phyloP scores from a whole-genome alignment of 2,888 invertebrate species.

The Apoda limacodes region DNA sequence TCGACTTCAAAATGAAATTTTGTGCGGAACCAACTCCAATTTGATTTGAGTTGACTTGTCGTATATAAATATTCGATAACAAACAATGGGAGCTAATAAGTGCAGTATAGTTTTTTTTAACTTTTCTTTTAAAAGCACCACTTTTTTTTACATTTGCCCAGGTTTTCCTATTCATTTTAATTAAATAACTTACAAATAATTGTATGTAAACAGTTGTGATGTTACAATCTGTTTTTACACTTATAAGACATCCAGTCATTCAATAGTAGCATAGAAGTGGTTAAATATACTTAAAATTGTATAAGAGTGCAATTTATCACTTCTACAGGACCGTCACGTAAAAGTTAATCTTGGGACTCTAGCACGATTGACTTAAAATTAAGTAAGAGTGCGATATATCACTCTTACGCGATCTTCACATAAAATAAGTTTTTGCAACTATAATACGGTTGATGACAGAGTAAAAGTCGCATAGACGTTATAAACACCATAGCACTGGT shows the following conservation, averaged over 20 bases:
- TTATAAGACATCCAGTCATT: slow-evolving; percentile 2
- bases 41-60: slow-evolving; percentile 2
- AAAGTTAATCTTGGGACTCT: slow-evolving; percentile 1
- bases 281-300: slow-evolving; percentile 1
- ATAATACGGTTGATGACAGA: no score
- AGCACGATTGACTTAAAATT: slow-evolving; percentile 1
- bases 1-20: slow-evolving; percentile 3
- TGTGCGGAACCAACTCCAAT: slow-evolving; percentile 4
- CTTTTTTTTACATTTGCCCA: no score
- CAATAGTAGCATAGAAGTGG: slow-evolving; percentile 1
- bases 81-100: slow-evolving; percentile 2
- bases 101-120: slow-evolving; percentile 3
- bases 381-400: no score
- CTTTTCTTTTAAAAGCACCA: slow-evolving; percentile 3
- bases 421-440: no score
- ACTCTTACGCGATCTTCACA: no score
- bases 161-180: no score
- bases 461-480: slow-evolving; percentile 4
- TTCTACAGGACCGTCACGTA: slow-evolving; percentile 3
- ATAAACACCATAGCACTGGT: slow-evolving; percentile 1
- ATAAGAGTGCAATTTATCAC: background rate
- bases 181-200: no score
- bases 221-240: background rate
- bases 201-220: no score
- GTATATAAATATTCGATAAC: slow-evolving; percentile 1